A percentile compares a stretch with the other conserved stretches of the same genome.
Evolutionary conservation across 2,113 vertebrate genomes (phyloP).

Genomic region (Sturnus vulgaris): DNA sequence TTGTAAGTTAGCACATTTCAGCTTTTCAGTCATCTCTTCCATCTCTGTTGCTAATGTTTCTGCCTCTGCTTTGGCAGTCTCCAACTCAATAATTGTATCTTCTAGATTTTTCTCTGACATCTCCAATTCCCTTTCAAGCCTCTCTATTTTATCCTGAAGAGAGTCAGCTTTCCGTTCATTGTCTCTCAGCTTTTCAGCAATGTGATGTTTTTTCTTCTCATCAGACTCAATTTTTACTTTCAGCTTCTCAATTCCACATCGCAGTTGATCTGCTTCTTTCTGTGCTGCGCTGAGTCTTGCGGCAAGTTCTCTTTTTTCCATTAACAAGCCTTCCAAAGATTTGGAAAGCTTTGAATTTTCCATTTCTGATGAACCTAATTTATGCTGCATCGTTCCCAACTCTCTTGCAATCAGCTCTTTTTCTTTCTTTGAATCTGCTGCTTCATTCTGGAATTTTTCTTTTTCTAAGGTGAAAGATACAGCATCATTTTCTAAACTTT

Average conservation of each 20-base stretch:
- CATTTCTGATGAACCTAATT: conserved; percentile 69
- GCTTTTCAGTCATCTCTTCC: conserved; percentile 1
- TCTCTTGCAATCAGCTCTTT: conserved; percentile 66
- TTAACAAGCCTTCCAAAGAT: conserved; percentile 78
- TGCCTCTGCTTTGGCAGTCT: conserved; percentile 78
- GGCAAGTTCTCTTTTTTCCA: conserved; percentile 84
- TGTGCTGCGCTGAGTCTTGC: conserved; percentile 81
- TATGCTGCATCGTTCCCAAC: conserved; percentile 71
- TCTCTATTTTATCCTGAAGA: conserved; percentile 78
- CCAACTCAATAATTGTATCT: conserved; percentile 78
- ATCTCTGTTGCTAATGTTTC: conserved; percentile 69
- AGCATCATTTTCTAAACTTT: conserved; percentile 61
- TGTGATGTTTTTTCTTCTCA: conserved; percentile 78
- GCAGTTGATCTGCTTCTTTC: conserved; percentile 81
- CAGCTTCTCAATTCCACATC: conserved; percentile 85
- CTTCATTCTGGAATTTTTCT: conserved; percentile 67
- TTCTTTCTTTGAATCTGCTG: conserved; percentile 70
- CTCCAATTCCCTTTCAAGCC: conserved; percentile 75
- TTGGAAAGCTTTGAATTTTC: conserved; percentile 74
- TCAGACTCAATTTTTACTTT: conserved; percentile 87
- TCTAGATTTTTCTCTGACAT: conserved; percentile 78
- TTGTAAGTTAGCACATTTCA: conserved; percentile 27
- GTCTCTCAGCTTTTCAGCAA: conserved; percentile 78
- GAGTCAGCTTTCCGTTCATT: conserved; percentile 74
- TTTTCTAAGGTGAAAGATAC: conserved; percentile 52